Percentiles rank a stretch among this genome's conserved stretches.
Conservation (phyloP, 2,888 invertebrate species). For the Caradrina kadenii region DNA sequence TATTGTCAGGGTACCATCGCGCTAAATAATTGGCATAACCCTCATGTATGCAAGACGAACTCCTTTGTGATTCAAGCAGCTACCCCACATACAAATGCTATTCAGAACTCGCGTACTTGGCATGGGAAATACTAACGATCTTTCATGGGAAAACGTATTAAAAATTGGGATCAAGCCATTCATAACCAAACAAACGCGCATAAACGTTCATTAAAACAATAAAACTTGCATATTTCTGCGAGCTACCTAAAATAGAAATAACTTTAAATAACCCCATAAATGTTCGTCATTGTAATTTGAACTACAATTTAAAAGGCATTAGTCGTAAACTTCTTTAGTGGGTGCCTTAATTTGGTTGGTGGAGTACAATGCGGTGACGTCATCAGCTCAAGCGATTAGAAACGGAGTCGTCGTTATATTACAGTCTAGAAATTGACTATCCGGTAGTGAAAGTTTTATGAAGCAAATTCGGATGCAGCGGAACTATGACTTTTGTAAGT, state of each 20-base stretch:
- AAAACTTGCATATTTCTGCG: conserved; percentile 1
- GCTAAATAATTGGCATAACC: conserved; percentile 25
- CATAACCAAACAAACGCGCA: conserved; percentile 4
- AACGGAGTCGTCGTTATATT: conserved; percentile 34
- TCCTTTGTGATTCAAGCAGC: conserved; percentile 32
- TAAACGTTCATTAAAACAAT: conserved; percentile 21
- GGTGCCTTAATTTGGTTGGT: conserved; percentile 43
- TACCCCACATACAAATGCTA: conserved; percentile 13
- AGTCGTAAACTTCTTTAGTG: conserved; percentile 46
- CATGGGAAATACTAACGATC: conserved; percentile 37
- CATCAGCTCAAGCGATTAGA: conserved; percentile 27
- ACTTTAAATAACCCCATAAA: conserved; percentile 11
- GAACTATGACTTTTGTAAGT: conserved; percentile 25
- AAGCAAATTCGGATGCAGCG: conserved; percentile 20
- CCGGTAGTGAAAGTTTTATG: conserved; percentile 46
- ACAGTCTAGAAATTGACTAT: conserved; percentile 27
- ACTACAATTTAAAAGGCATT: conserved; percentile 59
- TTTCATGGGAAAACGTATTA: conserved; percentile 17
- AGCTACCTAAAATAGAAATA: conserved; percentile 38
- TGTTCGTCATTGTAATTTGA: conserved; percentile 42
- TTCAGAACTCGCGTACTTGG: conserved; percentile 15
- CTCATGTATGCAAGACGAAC: conserved; percentile 34
- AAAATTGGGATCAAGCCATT: conserved; percentile 3
- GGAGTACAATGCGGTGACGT: conserved; percentile 45
- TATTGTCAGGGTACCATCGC: conserved; percentile 28